Conservation (phyloP, 2,888 invertebrate species). For the Timema podura region DNA sequence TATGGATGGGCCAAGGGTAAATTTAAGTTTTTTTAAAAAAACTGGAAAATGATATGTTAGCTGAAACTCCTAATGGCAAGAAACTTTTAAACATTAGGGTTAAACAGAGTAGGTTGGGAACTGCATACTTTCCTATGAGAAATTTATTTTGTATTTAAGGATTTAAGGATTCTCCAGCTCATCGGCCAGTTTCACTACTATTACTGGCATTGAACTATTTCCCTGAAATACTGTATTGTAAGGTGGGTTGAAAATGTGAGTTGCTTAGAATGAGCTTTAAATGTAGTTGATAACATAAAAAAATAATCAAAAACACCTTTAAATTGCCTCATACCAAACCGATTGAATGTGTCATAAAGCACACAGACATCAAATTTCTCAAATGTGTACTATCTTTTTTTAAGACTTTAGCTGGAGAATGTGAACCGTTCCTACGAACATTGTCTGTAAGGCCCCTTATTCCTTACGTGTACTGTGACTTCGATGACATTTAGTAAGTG, state of each 20-base stretch:
- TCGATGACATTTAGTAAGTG: neutral
- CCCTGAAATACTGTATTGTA: neutral
- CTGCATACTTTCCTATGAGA: neutral
- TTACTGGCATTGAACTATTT: neutral
- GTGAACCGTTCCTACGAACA: too few relatives aligned
- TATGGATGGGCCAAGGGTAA: neutral
- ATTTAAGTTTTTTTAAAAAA: neutral
- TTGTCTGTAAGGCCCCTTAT: neutral
- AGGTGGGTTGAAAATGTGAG: slow-evolving; percentile 2
- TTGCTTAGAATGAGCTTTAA: neutral
- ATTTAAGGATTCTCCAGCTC: slow-evolving; percentile 8
- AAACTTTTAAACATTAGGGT: neutral
- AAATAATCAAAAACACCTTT: neutral
- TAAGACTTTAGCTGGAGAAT: neutral
- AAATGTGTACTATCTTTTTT: neutral
- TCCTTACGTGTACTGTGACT: neutral
- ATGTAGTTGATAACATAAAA: too few relatives aligned
- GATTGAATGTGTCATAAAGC: neutral
- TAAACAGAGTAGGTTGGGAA: neutral
- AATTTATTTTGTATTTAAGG: slow-evolving; percentile 3
- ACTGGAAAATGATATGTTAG: neutral
- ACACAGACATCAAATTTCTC: neutral
- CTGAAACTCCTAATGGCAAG: neutral
- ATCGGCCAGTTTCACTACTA: neutral
- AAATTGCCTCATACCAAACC: neutral